Evolutionary conservation across 2,797 vertebrate species (phyloP), one percentile per base, ranked within the genome.

Genomic region (Gallinago stenura): DNA sequence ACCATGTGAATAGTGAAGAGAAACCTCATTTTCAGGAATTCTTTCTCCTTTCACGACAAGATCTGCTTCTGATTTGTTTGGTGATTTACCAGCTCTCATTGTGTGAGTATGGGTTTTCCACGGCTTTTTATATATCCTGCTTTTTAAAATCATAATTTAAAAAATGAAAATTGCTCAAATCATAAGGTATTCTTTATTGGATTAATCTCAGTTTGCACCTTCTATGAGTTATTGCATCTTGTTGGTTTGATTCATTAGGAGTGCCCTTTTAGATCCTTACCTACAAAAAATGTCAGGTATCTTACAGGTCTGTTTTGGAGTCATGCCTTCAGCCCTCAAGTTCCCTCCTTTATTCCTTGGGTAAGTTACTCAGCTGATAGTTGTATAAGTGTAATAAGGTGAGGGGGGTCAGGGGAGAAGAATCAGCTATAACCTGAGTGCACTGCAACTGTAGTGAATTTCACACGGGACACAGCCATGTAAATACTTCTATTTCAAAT

Each of bases 351-450:
- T 46, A 39, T 21, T 70, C 17, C 16, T 60, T 79, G 20, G 31
- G 37, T 31, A 57, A 46, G 20, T 19, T 54, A 14, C 46, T 76
- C 46, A 56, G 25, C 51, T 33, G 10, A 26, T 24, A 61, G 30
- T 15, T 61, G 12, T 12, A 6, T 33, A 58, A 46, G 13, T 53
- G 35, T 65, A 56, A 19, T 45, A 46, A 14, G 3, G 11, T 3
- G 8, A 7, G 5, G 14, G 2, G 5, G 17, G 19, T 10, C 8
- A 17, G 19, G 3, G 5, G 7, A 7, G 50, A 35, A 46, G n/a
- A 25, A 28, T 11, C 17, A 9, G 9, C 2, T 26, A 21, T 35
- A 9, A 6, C 3, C 20, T 20, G 30, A n/a, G 30, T 51, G 22
- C 6, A 13, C 56, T 78, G 46, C 15, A 50, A 33, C 37, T 69